Evolutionary conservation across 2,888 invertebrate genomes (phyloP).

Genomic region (Ornithoptera priamus): DNA sequence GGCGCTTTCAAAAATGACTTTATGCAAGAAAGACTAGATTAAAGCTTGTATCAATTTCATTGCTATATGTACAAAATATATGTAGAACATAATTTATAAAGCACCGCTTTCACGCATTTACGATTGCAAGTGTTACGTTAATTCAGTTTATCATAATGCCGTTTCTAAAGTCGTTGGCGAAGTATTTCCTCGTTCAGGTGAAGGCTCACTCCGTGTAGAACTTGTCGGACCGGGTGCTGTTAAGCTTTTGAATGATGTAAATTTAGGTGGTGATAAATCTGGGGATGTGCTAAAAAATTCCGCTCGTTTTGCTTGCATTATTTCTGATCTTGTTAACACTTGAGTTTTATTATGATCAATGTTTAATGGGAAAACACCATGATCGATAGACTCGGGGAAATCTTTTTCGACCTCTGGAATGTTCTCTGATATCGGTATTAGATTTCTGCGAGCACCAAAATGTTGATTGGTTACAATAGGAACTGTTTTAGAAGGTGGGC

Average conservation of each 20-base stretch:
- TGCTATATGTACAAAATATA: constrained; percentile 51
- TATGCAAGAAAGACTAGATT: constrained; percentile 76
- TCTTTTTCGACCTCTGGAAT: constrained; percentile 53
- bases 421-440: constrained; percentile 69
- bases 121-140: constrained; percentile 6
- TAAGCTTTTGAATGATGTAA: constrained; percentile 65
- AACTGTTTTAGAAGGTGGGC: constrained; percentile 67
- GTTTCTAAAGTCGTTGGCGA: constrained; percentile 82
- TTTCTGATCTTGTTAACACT: constrained; percentile 69
- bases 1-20: constrained; percentile 64
- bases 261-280: constrained; percentile 62
- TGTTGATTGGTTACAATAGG: constrained; percentile 73
- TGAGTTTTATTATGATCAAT: constrained; percentile 58
- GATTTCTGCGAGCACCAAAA: constrained; percentile 70
- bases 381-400: constrained; percentile 52
- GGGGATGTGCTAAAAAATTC: constrained; percentile 77
- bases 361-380: constrained; percentile 73
- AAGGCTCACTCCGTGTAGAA: constrained; percentile 49
- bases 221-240: constrained; percentile 44
- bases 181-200: constrained; percentile 63
- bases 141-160: constrained; percentile 76
- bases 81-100: constrained; percentile 46
- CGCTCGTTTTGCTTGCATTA: constrained; percentile 81
- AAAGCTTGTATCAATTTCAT: constrained; percentile 75
- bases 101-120: constrained; percentile 53